These are phyloP conservation scores for Ptilorrhoa leucosticta DNA, from an alignment of 2,113 vertebrate genomes.

Conservation along the genomic window DNA sequence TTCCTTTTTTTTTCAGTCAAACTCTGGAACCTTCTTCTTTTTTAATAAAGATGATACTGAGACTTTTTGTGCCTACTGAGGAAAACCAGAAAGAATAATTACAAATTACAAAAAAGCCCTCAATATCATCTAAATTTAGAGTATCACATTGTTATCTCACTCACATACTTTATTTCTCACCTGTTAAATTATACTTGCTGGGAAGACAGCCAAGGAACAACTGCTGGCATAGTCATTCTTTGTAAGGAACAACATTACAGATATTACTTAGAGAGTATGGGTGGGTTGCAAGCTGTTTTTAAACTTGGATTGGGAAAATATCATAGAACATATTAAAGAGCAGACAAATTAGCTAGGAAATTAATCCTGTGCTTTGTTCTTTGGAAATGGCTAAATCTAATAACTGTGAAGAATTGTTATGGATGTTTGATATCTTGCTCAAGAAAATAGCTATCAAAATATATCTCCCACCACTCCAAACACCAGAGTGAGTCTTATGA, in stretches of 20 bases:
- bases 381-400: constrained; percentile 6
- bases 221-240: constrained; percentile 32
- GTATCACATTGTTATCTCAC: constrained; percentile 35
- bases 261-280: neutral
- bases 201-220: constrained; percentile 50
- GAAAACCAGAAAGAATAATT: neutral
- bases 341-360: constrained; percentile 12
- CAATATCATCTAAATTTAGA: constrained; percentile 49
- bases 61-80: neutral
- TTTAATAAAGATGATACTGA: neutral
- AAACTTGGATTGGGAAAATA: neutral
- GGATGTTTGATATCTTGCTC: neutral
- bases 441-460: constrained; percentile 15
- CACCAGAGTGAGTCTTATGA: neutral
- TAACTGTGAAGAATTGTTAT: neutral
- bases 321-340: constrained; percentile 10
- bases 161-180: constrained; percentile 54
- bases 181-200: constrained; percentile 64
- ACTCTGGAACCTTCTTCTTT: neutral
- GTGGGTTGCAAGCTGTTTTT: neutral
- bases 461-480: neutral
- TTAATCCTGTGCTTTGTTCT: constrained; percentile 2
- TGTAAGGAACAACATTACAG: constrained; percentile 1
- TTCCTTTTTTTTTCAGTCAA: neutral
- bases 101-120: neutral